A percentile compares a stretch with the other conserved stretches of the same genome.
phyloP scores from a whole-genome alignment of 2,888 invertebrate genomes.

The Anthophora plumipes region DNA sequence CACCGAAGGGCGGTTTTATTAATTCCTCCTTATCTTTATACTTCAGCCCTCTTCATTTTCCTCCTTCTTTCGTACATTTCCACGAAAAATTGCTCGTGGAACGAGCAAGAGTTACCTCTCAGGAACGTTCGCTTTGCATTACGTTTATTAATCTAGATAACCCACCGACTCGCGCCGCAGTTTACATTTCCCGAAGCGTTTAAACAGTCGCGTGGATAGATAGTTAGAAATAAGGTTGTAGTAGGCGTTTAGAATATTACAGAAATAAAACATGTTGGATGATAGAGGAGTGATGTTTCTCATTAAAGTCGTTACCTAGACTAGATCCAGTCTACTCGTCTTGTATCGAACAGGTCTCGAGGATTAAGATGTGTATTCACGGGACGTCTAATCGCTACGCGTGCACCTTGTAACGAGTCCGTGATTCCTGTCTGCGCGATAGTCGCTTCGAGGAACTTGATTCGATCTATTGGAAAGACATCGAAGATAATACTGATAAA shows the following conservation, averaged over 20 bases:
- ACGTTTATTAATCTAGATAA: constrained; percentile 3
- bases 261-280: constrained; percentile 33
- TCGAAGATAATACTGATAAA: background rate
- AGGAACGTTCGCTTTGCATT: constrained; percentile 3
- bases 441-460: background rate
- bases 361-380: constrained; percentile 40
- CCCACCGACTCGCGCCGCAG: too few relatives aligned
- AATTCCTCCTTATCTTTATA: background rate
- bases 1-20: background rate
- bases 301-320: constrained; percentile 46
- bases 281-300: constrained; percentile 24
- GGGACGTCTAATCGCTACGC: constrained; percentile 32
- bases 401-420: constrained; percentile 17
- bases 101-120: too few relatives aligned
- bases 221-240: constrained; percentile 17
- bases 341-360: background rate
- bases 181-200: constrained; percentile 18
- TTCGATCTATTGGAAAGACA: background rate
- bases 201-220: constrained; percentile 8
- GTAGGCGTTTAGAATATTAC: constrained; percentile 45
- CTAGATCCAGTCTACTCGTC: constrained; percentile 1
- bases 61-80: background rate
- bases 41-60: too few relatives aligned
- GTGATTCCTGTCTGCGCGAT: background rate
- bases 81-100: background rate